Evolutionary conservation across 2,888 invertebrate genomes (phyloP), one percentile per base, ranked within the genome.

Genomic region (Gastrophysa polygoni): DNA sequence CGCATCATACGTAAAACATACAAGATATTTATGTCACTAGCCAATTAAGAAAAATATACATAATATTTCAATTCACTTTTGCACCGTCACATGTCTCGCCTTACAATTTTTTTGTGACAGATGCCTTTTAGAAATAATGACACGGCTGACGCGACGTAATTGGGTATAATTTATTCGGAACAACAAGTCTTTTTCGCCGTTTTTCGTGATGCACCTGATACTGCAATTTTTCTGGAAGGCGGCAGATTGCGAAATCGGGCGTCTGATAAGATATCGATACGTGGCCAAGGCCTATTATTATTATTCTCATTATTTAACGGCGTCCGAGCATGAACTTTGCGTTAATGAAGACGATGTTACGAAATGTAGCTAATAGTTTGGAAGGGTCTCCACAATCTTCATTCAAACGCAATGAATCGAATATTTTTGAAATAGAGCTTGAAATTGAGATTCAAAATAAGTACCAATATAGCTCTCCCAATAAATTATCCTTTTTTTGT

Each of bases 201-300:
- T 55, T 49, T 54, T 6, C 47, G 24, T 59, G n/a, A n/a, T n/a
- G 56, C 63, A 63, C 59, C 62, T 63, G 62, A 63, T 59, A 58
- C 50, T 16, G 44, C 59, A 63, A 50, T 59, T 59, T 54, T 44
- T 56, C 46, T 24, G 24, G 43, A 43, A 24, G 54, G 21, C 24
- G 43, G 54, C 54, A 34, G 43, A 21, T 54, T 6, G 16, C 24
- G 43, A 43, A 28, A 54, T 54, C 54, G 28, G 54, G 43, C 28
- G 43, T 54, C 28, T 24, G 21, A 54, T 54, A 38, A 38, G 14
- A 11, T 38, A 38, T 38, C 4, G n/a, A 38, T 14, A 38, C 38
- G 11, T 14, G 38, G 3, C 1, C 38, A 11, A n/a, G 14, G 2
- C 11, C 3, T 4, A n/a, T 38, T 4, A 24, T 11, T 38, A 38